These are phyloP conservation scores for Didymodactylos carnosus DNA, from an alignment of 2,888 invertebrate genomes.

Conservation along the genomic window DNA sequence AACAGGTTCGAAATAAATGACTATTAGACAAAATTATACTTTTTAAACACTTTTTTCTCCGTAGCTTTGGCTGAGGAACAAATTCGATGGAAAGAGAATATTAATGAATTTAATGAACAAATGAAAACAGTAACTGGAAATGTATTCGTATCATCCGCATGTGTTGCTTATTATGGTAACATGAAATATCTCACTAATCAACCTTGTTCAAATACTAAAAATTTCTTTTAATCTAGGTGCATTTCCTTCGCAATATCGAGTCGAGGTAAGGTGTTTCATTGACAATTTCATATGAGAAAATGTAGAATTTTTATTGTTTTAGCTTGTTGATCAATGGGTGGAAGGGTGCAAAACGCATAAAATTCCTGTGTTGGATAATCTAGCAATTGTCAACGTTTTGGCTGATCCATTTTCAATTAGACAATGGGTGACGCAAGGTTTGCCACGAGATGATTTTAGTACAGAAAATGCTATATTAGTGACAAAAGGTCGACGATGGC, in stretches of 20 bases:
- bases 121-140: slow-evolving; percentile 34
- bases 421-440: slow-evolving; percentile 37
- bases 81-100: slow-evolving; percentile 57
- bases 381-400: slow-evolving; percentile 40
- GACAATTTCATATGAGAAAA: slow-evolving; percentile 13
- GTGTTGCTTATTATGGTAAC: slow-evolving; percentile 36
- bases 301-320: not conserved
- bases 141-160: slow-evolving; percentile 35
- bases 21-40: too few relatives aligned
- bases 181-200: too few relatives aligned
- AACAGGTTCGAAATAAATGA: too few relatives aligned
- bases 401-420: slow-evolving; percentile 43
- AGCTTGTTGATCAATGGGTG: slow-evolving; percentile 49
- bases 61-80: slow-evolving; percentile 71
- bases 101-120: slow-evolving; percentile 35
- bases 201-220: too few relatives aligned
- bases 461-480: slow-evolving; percentile 36
- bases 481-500: slow-evolving; percentile 34
- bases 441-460: slow-evolving; percentile 34
- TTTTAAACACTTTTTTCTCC: too few relatives aligned
- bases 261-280: slow-evolving; percentile 15
- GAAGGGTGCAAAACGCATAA: slow-evolving; percentile 43
- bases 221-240: too few relatives aligned
- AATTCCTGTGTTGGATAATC: slow-evolving; percentile 52
- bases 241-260: slow-evolving; percentile 32